Evolutionary conservation across 2,797 vertebrate species (phyloP).

Genomic region (Limnodromus scolopaceus): DNA sequence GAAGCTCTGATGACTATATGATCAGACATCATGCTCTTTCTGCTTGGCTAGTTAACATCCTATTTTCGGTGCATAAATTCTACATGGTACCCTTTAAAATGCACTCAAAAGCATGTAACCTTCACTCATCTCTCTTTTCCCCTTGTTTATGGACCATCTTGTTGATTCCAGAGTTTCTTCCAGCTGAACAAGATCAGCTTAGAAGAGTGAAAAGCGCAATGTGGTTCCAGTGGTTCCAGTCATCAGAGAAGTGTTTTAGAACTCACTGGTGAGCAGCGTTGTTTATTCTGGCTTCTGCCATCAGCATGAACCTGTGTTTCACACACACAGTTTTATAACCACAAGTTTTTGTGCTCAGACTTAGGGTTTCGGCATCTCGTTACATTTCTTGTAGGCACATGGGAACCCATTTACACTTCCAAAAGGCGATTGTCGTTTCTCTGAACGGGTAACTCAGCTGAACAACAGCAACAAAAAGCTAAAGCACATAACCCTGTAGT

Average conservation of each 20-base stretch:
- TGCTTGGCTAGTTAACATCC: conserved; percentile 64
- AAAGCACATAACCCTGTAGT: background rate
- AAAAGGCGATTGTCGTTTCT: background rate
- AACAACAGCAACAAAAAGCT: background rate
- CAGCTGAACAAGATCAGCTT: background rate
- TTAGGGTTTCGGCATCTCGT: background rate
- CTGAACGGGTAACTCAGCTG: background rate
- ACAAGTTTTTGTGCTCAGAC: background rate
- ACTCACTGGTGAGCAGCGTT: background rate
- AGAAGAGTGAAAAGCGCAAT: background rate
- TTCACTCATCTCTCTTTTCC: conserved; percentile 22
- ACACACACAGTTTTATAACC: background rate
- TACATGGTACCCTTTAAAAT: conserved; percentile 56
- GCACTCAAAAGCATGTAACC: conserved; percentile 54
- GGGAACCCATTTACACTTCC: background rate
- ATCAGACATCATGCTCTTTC: conserved; percentile 72
- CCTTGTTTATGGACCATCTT: background rate
- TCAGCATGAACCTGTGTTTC: background rate
- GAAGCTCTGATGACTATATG: conserved; percentile 60
- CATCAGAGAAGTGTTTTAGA: background rate
- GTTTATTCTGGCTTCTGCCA: background rate
- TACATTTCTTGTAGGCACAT: background rate
- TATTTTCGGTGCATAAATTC: conserved; percentile 68
- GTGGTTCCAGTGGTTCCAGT: background rate
- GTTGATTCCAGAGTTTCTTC: background rate